Conservation (phyloP, 2,113 vertebrate species). For the Sylvicapra grimmia region DNA sequence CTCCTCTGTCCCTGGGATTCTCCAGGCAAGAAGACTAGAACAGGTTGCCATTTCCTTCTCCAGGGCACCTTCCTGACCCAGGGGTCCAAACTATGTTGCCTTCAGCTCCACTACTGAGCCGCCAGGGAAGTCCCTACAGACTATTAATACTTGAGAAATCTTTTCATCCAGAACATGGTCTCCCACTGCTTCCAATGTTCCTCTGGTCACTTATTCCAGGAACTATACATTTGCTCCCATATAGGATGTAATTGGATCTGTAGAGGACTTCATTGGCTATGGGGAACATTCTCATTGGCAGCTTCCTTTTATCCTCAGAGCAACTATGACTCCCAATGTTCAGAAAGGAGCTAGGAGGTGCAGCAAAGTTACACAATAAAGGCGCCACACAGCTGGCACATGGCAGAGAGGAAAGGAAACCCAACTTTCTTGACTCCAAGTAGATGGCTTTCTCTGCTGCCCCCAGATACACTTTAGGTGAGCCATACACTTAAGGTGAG, state of each 20-base stretch:
- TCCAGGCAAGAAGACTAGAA: neutral
- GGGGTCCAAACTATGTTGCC: neutral
- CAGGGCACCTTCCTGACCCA: neutral
- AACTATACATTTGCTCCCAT: neutral
- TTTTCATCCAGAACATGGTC: neutral
- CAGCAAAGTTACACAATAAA: accelerated
- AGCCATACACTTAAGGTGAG: neutral
- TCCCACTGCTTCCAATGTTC: neutral
- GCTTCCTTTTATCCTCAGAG: neutral
- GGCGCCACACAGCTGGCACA: accelerated
- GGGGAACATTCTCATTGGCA: neutral
- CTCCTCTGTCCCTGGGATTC: neutral
- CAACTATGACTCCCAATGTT: accelerated
- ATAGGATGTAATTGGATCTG: neutral
- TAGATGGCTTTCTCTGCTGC: neutral
- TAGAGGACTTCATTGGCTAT: neutral
- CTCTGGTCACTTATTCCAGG: neutral
- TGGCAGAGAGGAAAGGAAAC: neutral
- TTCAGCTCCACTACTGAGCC: neutral
- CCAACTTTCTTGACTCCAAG: neutral
- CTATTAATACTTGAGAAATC: neutral
- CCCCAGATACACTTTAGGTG: neutral
- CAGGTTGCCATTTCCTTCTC: neutral
- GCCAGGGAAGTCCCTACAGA: neutral
- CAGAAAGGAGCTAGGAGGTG: neutral